Evolutionary conservation across 1,140 invertebrate species (phyloP).

Genomic region (Aphidius gifuensis): DNA sequence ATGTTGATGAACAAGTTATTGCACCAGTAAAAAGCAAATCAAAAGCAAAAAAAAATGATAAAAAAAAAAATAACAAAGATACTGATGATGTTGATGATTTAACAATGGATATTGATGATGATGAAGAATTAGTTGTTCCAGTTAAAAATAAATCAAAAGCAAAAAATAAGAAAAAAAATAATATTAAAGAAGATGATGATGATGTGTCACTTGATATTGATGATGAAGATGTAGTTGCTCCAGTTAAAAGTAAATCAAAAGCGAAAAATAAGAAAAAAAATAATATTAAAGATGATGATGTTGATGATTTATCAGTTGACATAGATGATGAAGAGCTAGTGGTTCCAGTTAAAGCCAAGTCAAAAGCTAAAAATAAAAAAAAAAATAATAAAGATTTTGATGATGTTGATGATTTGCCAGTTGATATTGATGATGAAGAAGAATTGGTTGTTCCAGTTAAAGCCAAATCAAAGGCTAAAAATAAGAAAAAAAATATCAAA

Average conservation of each 20-base stretch:
- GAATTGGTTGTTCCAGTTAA: constrained; percentile 26
- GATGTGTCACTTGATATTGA: neutral
- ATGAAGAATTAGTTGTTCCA: constrained; percentile 50
- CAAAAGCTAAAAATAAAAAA: constrained; percentile 40
- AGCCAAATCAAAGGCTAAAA: constrained; percentile 36
- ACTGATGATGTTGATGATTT: neutral
- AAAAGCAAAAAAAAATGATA: neutral
- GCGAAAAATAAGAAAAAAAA: neutral
- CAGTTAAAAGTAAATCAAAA: neutral
- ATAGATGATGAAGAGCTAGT: constrained; percentile 31
- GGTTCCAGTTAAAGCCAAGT: constrained; percentile 12
- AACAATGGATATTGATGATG: constrained; percentile 51
- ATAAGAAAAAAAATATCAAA: constrained; percentile 39
- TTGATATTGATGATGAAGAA: constrained; percentile 25
- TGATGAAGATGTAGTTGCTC: neutral
- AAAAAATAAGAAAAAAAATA: too few relatives aligned
- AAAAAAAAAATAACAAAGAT: neutral
- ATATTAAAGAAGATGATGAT: too few relatives aligned
- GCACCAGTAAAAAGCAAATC: neutral
- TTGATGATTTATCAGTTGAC: constrained; percentile 38
- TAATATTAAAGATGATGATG: constrained; percentile 34
- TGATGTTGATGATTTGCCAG: constrained; percentile 22
- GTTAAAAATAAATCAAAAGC: too few relatives aligned
- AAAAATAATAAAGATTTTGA: constrained; percentile 33
- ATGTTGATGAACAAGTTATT: neutral